Evolutionary conservation across 1,140 invertebrate species (phyloP), one percentile per base, ranked within the genome.

Genomic region (Sminthurinus signatus): DNA sequence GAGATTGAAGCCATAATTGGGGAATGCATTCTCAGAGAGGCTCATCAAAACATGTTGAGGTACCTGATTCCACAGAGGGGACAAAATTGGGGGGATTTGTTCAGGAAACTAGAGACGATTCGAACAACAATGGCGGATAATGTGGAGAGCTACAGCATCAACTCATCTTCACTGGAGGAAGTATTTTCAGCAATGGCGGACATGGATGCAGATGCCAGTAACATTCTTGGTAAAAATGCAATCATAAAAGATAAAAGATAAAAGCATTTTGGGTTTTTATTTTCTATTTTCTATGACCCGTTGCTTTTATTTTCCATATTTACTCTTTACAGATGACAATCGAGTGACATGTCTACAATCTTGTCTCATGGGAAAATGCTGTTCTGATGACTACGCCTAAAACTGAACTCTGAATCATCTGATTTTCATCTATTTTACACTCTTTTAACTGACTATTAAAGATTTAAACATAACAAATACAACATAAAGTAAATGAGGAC

Each of bases 101-200:
- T 57, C 10, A 19, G 25, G 23, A 57, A 43, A 19, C 19, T 57
- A 15, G 55, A 57, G 25, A 32, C 4, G n/a, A 57, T 57, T 21
- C 28, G 31, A 19, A 57, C 28, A 5, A 4, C 14, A 8, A 12
- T 57, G n/a, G n/a, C 8, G 8, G n/a, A 19, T 8, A 12, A 25
- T 5, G 55, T 57, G 3, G 55, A 36, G 27, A 19, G n/a, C 19
- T 57, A 57, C 55, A 57, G 55, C 15, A 36, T 57, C 14, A 57
- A 27, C 4, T 12, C 5, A 2, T 36, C 28, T 25, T 39, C 55
- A 2, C 23, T 57, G 28, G 55, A 57, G 14, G 55, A 57, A 57
- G 55, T 57, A 36, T 57, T 57, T 28, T n/a, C 32, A 12, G 55
- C 55, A 10, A 32, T 57, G 55, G 31, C 50, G 3, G 54, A 56